Evolutionary conservation across 2,797 vertebrate genomes (phyloP), one percentile per base, ranked within the genome.

Genomic region (Propithecus deckenii): DNA sequence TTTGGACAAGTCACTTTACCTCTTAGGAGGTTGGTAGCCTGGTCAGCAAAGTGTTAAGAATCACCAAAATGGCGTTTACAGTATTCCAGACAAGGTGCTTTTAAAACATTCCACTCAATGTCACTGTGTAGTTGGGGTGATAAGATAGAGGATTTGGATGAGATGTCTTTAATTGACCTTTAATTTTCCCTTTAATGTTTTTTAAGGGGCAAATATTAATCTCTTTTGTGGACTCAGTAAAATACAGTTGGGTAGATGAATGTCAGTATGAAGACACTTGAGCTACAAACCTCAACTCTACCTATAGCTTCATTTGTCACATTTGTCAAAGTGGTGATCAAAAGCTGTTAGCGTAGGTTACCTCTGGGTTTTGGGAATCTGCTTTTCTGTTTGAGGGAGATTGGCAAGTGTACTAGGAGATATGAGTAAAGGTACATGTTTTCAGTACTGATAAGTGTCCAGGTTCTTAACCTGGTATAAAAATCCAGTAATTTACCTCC

Each of bases 301-400:
- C 11, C 8, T 63, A 32, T 79, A 69, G 43, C 25, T 89, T 95
- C 28, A 15, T 91, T 79, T 93, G 75, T 38, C 86, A 20, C 25
- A 41, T 83, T 86, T 95, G 52, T 96, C 57, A 91, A 86, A 78
- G 57, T 96, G 43, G 55, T 67, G 17, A 63, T 90, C 7, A 86
- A 59, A 89, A 38, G 35, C 57, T 86, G 13, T 83, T 69, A 43
- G 43, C 11, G 23, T 38, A 79, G 38, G 2, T 76, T 85, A 55
- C 48, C 30, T 71, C 17, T 87, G 83, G 69, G 32, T 80, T 94
- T 86, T 35, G 85, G 57, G 43, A 5, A 74, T 14, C 28, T 92
- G 46, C 43, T 74, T 93, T 81, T 86, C 10, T 94, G 20, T 78
- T 85, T 81, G 79, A 86, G 38, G 59, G 65, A 95, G 57, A 46